Evolutionary conservation across 2,888 invertebrate genomes (phyloP), one percentile per base, ranked within the genome.

Genomic region (Hirtodrosophila trivittata): DNA sequence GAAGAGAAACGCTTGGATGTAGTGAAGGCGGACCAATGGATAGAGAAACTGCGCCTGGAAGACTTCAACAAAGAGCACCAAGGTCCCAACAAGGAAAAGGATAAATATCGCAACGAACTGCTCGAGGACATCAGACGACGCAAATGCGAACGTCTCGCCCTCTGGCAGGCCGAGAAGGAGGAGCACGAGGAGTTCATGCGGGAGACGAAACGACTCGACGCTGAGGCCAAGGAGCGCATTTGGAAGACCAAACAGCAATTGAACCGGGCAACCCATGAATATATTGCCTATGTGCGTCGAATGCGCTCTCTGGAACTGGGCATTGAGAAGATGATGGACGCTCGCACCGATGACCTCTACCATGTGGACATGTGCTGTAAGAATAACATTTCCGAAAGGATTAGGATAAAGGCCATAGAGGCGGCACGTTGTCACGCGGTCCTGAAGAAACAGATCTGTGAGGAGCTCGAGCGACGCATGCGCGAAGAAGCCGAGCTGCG

Each of bases 281-380:
- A 86, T 46, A 75, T 89, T 1, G 60, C 49, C 0, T 90, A 89
- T 54, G 69, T 85, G 9, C 75, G 77, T 0, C 76, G 81, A 1
- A 81, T 89, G 77, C 86, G 85, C 1, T 41, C 66, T 0, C 65
- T 89, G 1, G 80, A 78, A 12, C 37, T 75, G 12, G 77, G 88
- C 14, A 76, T 82, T 10, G 72, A 84, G n/a, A 69, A 78, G 47
- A 73, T 75, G 74, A 63, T 75, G 37, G 59, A 80, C 10, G 73
- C 73, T 3, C 88, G 88, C 49, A 76, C 52, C 2, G 82, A 85
- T 4, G 89, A 89, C 38, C 68, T 89, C 4, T 47, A 55, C 12
- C 80, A 77, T n/a, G 66, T 89, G 1, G 88, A 89, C 12, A 28
- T 66, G 0, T 86, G 78, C 49, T 82, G 87, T 6, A 89, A 89